Evolutionary conservation across 2,113 vertebrate species (phyloP), one percentile per base, ranked within the genome.

Genomic region (Cavia aperea): DNA sequence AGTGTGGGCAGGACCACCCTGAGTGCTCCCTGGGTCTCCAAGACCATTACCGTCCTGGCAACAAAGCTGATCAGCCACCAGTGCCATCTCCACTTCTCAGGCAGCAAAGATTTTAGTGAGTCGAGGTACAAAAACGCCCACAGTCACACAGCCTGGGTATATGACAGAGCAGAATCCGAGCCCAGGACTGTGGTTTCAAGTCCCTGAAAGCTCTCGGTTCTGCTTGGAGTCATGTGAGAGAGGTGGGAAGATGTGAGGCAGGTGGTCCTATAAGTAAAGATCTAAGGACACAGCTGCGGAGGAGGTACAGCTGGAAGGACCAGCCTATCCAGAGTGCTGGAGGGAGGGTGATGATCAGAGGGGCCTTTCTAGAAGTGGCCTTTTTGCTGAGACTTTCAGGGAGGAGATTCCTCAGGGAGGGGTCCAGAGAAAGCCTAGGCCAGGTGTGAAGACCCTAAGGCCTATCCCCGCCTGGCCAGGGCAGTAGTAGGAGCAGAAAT

Each of bases 51-150:
- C 33, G 21, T 83, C 83, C 60, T 14, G 12, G 46, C 1, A 14
- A 14, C 36, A 33, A 39, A 19, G 31, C 0, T 0, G 70, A 58
- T 39, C 0, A 1, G 33, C 31, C 33, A n/a, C 49, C 29, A 36
- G 10, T 26, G 23, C 51, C 36, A 1, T 56, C 82, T 93, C n/a
- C 39, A 21, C 82, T 56, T 92, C 49, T 70, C 11, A 85, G 31
- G 11, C 18, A 18, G 89, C n/a, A 33, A 39, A 72, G 23, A 6
- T 33, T 65, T 77, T 78, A 77, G 24, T 56, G 56, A 92, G 65
- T 49, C 15, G 7, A 94, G 18, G 21, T 58, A 16, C 29, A 46
- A 11, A 87, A 18, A 72, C 1, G 4, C 73, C 19, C 5, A 46
- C 62, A n/a, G 70, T 89, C 77, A 75, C 60, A 62, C 60, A 85